Base-by-base conservation (phyloP, 2,888 invertebrate species). In the Calameuta idolon region DNA sequence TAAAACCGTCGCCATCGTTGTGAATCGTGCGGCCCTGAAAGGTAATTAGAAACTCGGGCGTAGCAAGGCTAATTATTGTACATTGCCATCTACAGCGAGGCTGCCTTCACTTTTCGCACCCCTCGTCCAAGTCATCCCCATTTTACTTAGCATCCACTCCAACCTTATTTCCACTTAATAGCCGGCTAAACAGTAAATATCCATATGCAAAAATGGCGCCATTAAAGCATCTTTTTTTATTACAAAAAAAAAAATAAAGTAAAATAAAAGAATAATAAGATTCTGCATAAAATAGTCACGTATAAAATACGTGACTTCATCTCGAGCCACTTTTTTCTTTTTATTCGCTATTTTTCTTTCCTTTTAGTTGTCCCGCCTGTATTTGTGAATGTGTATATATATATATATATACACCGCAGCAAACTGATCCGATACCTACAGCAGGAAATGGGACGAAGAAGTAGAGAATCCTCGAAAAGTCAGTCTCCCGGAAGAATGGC, bases 1-100 rank as follows among this genome's bases (percentile, higher is more conserved):
- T 55, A 55, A 55, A 55, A 55, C 55, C 23, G 55, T 55, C 55
- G 9, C 55, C 55, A 55, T 55, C 23, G 9, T 40, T 40, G 15
- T 55, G 55, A 55, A 55, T 55, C 55, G 55, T 23, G 23, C 55
- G 55, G 23, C 23, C 55, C 55, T 55, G 55, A 55, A 55, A 55
- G 37, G 77, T 75, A 77, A 79, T 79, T 77, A 77, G 75, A 73
- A 79, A 71, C 75, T 69, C 74, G 76, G 68, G 12, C 69, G 75
- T 76, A 74, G 77, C 77, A 73, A 40, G 55, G 73, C 75, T 79
- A 79, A 79, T 79, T 79, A 79, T 77, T 74, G 74, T 40, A 55
- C 55, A 55, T 55, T 55, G 55, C 55, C 55, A 23, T 55, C 23
- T 55, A 55, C 55, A 55, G 2, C 9, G 55, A 55, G 55, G 55